Percentiles rank a stretch among this genome's conserved stretches.
Conservation (phyloP, 2,888 invertebrate genomes). For the Rhagonycha fulva region DNA sequence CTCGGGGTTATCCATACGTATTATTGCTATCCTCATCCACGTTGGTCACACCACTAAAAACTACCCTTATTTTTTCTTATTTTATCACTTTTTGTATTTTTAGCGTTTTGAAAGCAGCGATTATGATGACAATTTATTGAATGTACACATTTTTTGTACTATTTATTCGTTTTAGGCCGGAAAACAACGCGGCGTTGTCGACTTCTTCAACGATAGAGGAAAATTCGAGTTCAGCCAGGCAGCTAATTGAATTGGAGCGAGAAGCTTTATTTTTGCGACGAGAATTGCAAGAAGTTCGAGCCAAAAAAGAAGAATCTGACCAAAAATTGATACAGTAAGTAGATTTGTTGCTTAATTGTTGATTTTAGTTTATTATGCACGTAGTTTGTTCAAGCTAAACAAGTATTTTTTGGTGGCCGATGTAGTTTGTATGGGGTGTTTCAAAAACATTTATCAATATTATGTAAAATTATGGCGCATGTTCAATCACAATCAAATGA, state of each 20-base stretch:
- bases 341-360: not conserved
- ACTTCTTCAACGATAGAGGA: conserved; percentile 37
- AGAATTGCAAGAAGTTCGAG: conserved; percentile 62
- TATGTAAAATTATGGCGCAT: not conserved
- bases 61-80: conserved; percentile 18
- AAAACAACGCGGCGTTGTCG: conserved; percentile 37
- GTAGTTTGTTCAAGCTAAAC: not conserved
- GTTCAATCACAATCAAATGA: not conserved
- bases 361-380: not conserved
- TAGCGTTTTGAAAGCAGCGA: not conserved
- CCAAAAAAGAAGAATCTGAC: conserved; percentile 62
- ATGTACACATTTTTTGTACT: not conserved
- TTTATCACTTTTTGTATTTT: not conserved
- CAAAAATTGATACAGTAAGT: conserved; percentile 64
- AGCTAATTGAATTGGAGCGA: conserved; percentile 56
- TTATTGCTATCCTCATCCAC: conserved; percentile 17
- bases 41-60: conserved; percentile 15
- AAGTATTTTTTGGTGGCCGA: not conserved
- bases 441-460: not conserved
- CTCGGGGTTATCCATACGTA: conserved; percentile 26
- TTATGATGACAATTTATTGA: not conserved
- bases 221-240: conserved; percentile 46
- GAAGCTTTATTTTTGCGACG: conserved; percentile 59
- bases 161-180: conserved; percentile 36
- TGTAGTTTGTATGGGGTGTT: not conserved